Base-by-base conservation (phyloP, 2,888 invertebrate species). In the Himalopsyche kuldschensis region DNA sequence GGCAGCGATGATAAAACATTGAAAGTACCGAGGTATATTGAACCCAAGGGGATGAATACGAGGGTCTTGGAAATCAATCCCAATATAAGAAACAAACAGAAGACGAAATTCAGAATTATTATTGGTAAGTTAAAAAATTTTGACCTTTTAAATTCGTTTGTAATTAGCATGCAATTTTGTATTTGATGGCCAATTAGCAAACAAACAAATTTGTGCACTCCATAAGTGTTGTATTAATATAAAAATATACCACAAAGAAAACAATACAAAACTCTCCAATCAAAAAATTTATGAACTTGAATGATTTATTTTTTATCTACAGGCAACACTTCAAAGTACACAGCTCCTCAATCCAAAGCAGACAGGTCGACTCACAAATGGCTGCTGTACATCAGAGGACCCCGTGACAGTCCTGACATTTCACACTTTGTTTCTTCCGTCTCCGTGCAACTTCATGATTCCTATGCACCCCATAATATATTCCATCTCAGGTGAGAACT, bases 251-350 rank as follows among this genome's bases (percentile, higher is more conserved):
- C n/a, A n/a, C n/a, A n/a, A n/a, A n/a, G n/a, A n/a, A n/a, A n/a
- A n/a, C n/a, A n/a, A n/a, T n/a, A n/a, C n/a, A n/a, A n/a, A n/a
- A n/a, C n/a, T n/a, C n/a, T n/a, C n/a, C n/a, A n/a, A n/a, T n/a
- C n/a, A n/a, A n/a, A n/a, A n/a, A n/a, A n/a, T n/a, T n/a, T n/a
- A n/a, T n/a, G n/a, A n/a, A n/a, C n/a, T n/a, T n/a, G n/a, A n/a
- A n/a, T n/a, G n/a, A 11, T 47, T 41, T 5, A 30, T 78, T 27
- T 78, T 78, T 17, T n/a, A 41, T 27, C 15, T 31, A 0, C 87
- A 91, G 92, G 96, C 0, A 97, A 97, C 90, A 95, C 97, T 4
- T 97, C 97, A 0, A 96, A 96, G 88, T 97, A 95, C 92, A 94
- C 96, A 32, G 94, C 95, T 0, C 92, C 94, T 0, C 93, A 95